Evolutionary conservation across 2,888 invertebrate species (phyloP), one percentile per base, ranked within the genome.

Genomic region (Parthenolecanium corni): DNA sequence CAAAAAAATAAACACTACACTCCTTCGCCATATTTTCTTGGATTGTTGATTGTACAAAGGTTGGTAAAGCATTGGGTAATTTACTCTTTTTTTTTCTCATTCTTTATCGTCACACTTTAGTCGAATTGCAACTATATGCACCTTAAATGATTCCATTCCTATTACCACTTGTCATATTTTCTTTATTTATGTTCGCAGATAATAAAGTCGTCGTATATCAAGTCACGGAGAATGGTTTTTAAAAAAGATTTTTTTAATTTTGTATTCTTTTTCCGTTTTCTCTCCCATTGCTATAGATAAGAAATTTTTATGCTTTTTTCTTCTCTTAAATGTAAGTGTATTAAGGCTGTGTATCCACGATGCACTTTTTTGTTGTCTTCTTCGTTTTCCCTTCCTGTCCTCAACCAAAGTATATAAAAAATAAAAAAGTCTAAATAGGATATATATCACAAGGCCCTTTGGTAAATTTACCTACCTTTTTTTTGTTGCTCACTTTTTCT

Each of bases 141-240:
- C 57, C 46, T 56, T 57, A 57, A 57, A 57, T 57, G 57, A 57
- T 57, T 57, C 46, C 31, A 25, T 57, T 57, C 57, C 57, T 46
- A 57, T 57, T 57, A 57, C 57, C 57, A 57, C 57, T 57, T 57
- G 57, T 57, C 57, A 57, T 57, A 44, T 57, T 57, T 57, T 31
- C 16, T 42, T 57, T 57, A 57, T 57, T 57, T 46, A 57, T 57
- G 57, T 44, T 46, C 57, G 46, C 57, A 57, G 57, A 57, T 57
- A 57, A 57, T 57, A 57, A 57, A 57, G 57, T 57, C 57, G 57
- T 57, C 57, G 46, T 57, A 57, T 46, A 57, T 57, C 57, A 57
- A 57, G 25, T 31, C 44, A 57, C 42, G 20, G 57, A 46, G 57
- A 44, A 46, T 23, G 44, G 25, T 44, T 57, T 46, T 57, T 46